phyloP scores from a whole-genome alignment of 2,113 vertebrate genomes.

The Eurypyga helias region DNA sequence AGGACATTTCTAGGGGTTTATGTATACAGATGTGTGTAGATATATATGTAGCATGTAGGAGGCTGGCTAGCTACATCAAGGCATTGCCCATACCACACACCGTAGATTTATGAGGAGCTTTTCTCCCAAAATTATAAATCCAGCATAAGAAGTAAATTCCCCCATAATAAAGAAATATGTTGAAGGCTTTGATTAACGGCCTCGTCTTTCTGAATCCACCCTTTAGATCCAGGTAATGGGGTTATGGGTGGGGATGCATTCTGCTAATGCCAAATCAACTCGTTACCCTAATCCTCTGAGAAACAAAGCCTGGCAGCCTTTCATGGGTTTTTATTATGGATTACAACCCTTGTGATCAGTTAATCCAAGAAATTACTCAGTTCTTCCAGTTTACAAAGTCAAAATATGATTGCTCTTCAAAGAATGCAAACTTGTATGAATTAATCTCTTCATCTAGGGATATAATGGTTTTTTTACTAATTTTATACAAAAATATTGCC shows the following conservation, averaged over 20 bases:
- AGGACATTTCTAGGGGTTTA: neutral
- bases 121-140: neutral
- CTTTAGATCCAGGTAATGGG: neutral
- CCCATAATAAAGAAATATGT: neutral
- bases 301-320: slow-evolving; percentile 50
- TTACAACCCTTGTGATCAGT: slow-evolving; percentile 67
- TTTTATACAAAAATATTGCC: slow-evolving; percentile 82
- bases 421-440: slow-evolving; percentile 70
- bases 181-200: slow-evolving; percentile 26
- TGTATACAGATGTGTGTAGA: no score
- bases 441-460: slow-evolving; percentile 73
- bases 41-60: neutral
- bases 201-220: neutral
- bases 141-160: neutral
- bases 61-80: neutral
- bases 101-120: neutral
- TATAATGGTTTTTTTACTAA: slow-evolving; percentile 78
- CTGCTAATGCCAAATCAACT: slow-evolving; percentile 40
- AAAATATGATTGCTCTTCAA: slow-evolving; percentile 75
- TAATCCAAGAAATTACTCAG: slow-evolving; percentile 78
- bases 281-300: slow-evolving; percentile 41
- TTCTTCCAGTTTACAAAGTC: slow-evolving; percentile 69
- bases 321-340: slow-evolving; percentile 49
- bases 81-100: neutral
- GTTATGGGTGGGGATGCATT: slow-evolving; percentile 21